Evolutionary conservation across 2,888 invertebrate species (phyloP).

Genomic region (Dicranocentrus wangi): DNA sequence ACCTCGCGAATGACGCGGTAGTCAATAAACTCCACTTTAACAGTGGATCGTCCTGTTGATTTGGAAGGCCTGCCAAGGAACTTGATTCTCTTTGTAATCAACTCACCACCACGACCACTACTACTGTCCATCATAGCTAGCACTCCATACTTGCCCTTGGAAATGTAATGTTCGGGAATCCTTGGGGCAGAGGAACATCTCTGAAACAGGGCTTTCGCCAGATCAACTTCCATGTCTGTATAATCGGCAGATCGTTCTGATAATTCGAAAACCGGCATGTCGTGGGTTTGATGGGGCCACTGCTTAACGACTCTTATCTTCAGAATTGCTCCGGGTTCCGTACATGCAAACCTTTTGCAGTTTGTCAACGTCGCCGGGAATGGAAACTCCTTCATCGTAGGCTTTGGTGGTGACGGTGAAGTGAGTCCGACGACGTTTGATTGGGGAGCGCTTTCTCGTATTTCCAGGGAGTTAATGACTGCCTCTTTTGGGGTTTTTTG

Average conservation of each 20-base stretch:
- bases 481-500: too few relatives aligned
- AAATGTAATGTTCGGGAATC: background rate
- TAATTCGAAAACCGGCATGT: background rate
- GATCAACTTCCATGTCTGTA: background rate
- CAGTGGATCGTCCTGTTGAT: background rate
- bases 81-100: conserved; percentile 11
- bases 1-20: background rate
- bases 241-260: background rate
- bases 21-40: conserved; percentile 29
- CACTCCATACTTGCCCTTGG: background rate
- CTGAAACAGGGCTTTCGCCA: background rate
- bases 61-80: background rate
- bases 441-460: too few relatives aligned
- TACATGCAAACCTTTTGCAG: too few relatives aligned
- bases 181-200: background rate
- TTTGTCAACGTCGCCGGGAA: too few relatives aligned
- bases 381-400: too few relatives aligned
- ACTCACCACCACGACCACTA: background rate
- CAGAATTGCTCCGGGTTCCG: too few relatives aligned
- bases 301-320: background rate
- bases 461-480: too few relatives aligned
- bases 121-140: background rate
- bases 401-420: too few relatives aligned
- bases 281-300: background rate
- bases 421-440: too few relatives aligned